Base-by-base conservation (phyloP, 2,797 vertebrate species). In the Psittacula derbiana region DNA sequence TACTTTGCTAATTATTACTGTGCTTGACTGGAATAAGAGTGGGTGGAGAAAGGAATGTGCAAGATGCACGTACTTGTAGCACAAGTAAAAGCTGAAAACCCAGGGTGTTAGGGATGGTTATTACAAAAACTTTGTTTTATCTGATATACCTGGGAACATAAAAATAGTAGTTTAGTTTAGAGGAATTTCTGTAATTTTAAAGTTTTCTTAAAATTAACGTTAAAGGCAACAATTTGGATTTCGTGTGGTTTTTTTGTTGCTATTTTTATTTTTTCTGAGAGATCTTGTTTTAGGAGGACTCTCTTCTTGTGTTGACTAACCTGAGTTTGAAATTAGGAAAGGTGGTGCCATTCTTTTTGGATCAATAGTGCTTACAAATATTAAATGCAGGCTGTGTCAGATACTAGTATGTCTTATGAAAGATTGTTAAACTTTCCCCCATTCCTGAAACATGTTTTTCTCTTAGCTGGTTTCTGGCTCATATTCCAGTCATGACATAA, bases 21-120 rank as follows among this genome's bases (percentile, higher is more conserved):
- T 61, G 14, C 47, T 88, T 76, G 60, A 31, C 25, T 93, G 66
- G 64, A 80, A 1, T 71, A 91, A 62, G 81, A 91, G 69, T 92
- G 90, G 87, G 85, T 78, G 87, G 76, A 80, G 89, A 95, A 89
- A 69, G 92, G 84, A 93, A 90, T 53, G 83, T 2, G 7, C 36
- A 86, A 74, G 84, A 89, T 95, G 81, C 11, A 3, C 5, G 1
- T 76, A 52, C 67, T 89, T 75, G 67, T 64, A 85, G 33, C 66
- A 44, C 62, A 65, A 66, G 78, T 88, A 75, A 72, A 78, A 36
- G 41, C 71, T 80, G 49, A 80, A 91, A 92, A 44, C 62, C 16
- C 47, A 55, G 58, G 11, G n/a, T 89, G 16, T 76, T 80, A 38
- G 41, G 65, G 46, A 17, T 58, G 40, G 12, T 25, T 76, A 36